Evolutionary conservation across 2,797 vertebrate species (phyloP), one percentile per base, ranked within the genome.

Genomic region (Halcyon leucocephala): DNA sequence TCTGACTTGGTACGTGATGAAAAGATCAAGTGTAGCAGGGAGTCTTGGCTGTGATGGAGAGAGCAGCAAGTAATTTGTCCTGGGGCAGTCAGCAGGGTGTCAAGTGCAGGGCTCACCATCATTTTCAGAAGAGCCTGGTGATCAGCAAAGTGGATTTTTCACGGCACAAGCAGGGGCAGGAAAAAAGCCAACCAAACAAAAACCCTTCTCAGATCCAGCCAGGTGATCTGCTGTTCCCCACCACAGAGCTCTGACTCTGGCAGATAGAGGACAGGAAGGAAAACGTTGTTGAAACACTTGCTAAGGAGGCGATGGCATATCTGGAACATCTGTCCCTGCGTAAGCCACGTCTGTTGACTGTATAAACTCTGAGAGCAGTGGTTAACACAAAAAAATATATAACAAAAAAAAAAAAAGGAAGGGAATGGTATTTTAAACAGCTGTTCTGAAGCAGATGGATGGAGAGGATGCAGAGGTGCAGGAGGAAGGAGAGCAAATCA

Each of bases 191-290:
- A 61, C 37, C 26, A 60, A 42, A 39, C 10, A 6, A 28, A 37
- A 31, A 3, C 22, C 31, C 14, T 5, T 17, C 69, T 64, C 65
- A 29, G 44, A n/a, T 48, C 66, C 67, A 46, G 42, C 26, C 86
- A 92, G 94, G 84, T 93, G 86, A 92, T 78, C 57, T 78, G 12
- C 39, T 90, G 11, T 44, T 60, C 60, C 90, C 84, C n/a, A 64
- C 42, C 16, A 0, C 67, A 77, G n/a, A 65, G 73, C 51, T 39
- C 79, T 54, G 66, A 54, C 62, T 66, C n/a, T 0, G 2, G 48
- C 73, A 15, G 48, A 21, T 1, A 33, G 54, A 69, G 64, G 24
- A 0, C 21, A 85, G 91, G 89, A 67, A 91, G 65, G 17, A 71
- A 70, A 85, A 67, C n/a, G 9, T 7, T 4, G 29, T 48, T 87